Evolutionary conservation across 2,888 invertebrate species (phyloP).

Genomic region (Ethmia dodecea): DNA sequence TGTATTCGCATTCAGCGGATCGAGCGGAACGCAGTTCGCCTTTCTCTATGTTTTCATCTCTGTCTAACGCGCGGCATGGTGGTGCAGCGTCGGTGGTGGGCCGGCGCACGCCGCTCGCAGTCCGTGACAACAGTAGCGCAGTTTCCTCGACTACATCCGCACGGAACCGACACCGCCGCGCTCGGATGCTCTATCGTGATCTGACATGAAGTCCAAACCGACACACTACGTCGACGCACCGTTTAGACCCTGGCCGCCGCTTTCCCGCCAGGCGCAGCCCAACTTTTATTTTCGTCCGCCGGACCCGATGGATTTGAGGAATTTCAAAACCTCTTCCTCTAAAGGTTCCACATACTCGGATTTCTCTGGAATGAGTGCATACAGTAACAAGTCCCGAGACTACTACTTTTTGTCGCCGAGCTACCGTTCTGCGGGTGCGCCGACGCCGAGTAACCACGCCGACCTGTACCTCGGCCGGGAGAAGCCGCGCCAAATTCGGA

Average conservation of each 20-base stretch:
- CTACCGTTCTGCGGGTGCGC: conserved; percentile 82
- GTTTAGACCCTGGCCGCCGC: conserved; percentile 82
- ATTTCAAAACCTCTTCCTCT: conserved; percentile 64
- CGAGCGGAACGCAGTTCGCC: conserved; percentile 66
- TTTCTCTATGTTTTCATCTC: conserved; percentile 72
- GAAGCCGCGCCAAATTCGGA: conserved; percentile 63
- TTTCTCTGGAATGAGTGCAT: conserved; percentile 71
- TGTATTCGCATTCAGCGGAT: conserved; percentile 64
- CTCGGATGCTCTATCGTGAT: conserved; percentile 71
- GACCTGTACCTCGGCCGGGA: conserved; percentile 54
- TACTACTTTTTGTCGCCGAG: conserved; percentile 83
- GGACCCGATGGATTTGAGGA: conserved; percentile 67
- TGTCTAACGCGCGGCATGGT: conserved; percentile 56
- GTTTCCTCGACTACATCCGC: conserved; percentile 66
- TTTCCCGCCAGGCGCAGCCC: conserved; percentile 73
- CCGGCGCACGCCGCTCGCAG: conserved; percentile 45
- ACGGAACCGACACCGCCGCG: conserved; percentile 61
- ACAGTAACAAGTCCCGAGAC: conserved; percentile 65
- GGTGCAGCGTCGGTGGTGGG: conserved; percentile 54
- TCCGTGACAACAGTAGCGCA: conserved; percentile 63
- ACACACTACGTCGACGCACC: conserved; percentile 69
- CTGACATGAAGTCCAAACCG: conserved; percentile 81
- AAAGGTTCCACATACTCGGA: conserved; percentile 69
- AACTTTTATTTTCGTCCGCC: conserved; percentile 71
- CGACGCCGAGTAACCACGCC: conserved; percentile 49